Evolutionary conservation across 2,113 vertebrate species (phyloP).

Genomic region (Oreochromis spilurus): DNA sequence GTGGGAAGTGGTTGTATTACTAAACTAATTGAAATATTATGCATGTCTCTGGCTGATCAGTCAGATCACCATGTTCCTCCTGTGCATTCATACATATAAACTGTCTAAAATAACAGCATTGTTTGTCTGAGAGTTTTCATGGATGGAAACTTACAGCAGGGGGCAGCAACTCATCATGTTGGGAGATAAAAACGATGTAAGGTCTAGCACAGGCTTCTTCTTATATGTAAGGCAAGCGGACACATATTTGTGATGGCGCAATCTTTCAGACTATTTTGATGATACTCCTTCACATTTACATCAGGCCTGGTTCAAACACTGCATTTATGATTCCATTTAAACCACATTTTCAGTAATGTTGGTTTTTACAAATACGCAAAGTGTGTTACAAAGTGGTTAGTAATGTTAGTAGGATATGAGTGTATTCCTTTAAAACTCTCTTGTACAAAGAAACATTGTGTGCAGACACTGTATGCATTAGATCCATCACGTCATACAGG

Average conservation of each 20-base stretch:
- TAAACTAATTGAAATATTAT: neutral
- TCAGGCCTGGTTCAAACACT: neutral
- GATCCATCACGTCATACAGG: neutral
- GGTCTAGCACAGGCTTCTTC: neutral
- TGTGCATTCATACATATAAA: neutral
- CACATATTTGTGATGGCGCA: neutral
- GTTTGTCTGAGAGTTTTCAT: neutral
- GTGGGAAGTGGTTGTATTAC: neutral
- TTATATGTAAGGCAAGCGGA: neutral
- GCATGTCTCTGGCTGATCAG: neutral
- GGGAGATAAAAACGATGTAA: neutral
- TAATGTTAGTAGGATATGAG: neutral
- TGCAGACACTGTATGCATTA: neutral
- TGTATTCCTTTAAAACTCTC: neutral
- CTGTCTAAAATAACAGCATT: neutral
- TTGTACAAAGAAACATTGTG: neutral
- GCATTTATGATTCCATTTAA: neutral
- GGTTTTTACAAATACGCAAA: neutral
- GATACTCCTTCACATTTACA: neutral
- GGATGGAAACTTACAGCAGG: conserved; percentile 34
- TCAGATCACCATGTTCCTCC: neutral
- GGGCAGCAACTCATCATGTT: conserved; percentile 50
- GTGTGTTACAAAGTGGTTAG: neutral
- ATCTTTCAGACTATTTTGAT: neutral
- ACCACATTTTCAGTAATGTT: neutral